A percentile compares a stretch with the other conserved stretches of the same genome.
These are phyloP conservation scores for Branchipolynoe longqiensis DNA, from an alignment of 2,888 invertebrate species.

Conservation along the genomic window DNA sequence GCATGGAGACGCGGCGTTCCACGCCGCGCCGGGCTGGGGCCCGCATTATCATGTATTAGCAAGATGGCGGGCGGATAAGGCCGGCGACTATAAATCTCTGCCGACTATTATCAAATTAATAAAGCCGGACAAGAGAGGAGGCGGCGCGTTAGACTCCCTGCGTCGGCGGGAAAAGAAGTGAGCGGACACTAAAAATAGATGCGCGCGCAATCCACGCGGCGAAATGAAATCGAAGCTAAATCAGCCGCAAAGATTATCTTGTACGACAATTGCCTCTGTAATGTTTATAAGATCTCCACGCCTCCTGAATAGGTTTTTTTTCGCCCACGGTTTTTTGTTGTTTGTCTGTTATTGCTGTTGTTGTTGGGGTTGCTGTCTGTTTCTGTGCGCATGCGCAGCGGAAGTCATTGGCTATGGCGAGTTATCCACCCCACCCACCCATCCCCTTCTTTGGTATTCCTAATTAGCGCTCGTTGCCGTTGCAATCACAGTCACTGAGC, in stretches of 20 bases:
- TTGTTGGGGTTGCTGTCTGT: neutral
- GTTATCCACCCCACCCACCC: too few species aligned
- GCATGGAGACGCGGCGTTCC: slow-evolving; percentile 35
- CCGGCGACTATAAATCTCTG: slow-evolving; percentile 37
- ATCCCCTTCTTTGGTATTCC: too few species aligned
- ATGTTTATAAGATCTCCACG: slow-evolving; percentile 48
- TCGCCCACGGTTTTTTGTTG: too few species aligned
- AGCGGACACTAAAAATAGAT: too few species aligned
- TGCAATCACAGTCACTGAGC: too few species aligned
- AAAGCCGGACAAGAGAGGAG: too few species aligned
- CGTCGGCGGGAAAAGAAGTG: neutral
- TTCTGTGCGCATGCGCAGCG: too few species aligned
- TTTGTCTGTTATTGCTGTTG: neutral
- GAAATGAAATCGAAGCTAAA: slow-evolving; percentile 12
- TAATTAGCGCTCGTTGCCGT: too few species aligned
- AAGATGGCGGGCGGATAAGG: slow-evolving; percentile 37
- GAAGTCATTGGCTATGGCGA: too few species aligned
- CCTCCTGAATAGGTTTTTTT: too few species aligned
- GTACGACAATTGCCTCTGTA: slow-evolving; percentile 36
- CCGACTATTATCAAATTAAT: slow-evolving; percentile 56
- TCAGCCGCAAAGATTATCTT: slow-evolving; percentile 52
- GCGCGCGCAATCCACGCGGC: too few species aligned
- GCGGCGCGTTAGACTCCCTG: neutral
- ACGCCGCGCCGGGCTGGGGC: neutral
- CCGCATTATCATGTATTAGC: slow-evolving; percentile 56